Conservation (phyloP, 2,113 vertebrate species). For the Gymnarchus niloticus region DNA sequence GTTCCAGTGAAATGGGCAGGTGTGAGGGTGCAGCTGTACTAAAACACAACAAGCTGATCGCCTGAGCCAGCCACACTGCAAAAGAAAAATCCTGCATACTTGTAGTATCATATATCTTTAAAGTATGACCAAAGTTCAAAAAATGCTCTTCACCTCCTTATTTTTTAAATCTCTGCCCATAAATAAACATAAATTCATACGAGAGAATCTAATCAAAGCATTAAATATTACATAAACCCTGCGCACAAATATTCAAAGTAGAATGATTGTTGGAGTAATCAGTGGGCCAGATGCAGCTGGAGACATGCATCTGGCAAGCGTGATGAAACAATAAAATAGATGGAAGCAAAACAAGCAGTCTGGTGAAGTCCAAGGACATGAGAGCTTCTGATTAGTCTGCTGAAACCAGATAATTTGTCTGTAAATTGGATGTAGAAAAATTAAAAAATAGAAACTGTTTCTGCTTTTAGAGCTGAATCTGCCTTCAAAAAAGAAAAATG, state of each 20-base stretch:
- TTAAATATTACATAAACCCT: neutral
- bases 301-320: neutral
- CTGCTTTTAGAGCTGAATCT: neutral
- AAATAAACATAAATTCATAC: neutral
- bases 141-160: neutral
- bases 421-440: neutral
- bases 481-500: neutral
- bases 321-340: neutral
- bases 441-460: too few species aligned
- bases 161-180: neutral
- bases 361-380: neutral
- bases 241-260: neutral
- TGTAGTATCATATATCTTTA: too few species aligned
- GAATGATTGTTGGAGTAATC: neutral
- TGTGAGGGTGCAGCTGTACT: neutral
- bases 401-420: neutral
- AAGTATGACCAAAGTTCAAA: neutral
- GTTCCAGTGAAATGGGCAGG: neutral
- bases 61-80: neutral
- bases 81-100: neutral
- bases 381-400: neutral
- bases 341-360: neutral
- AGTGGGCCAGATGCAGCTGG: neutral
- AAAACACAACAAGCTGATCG: too few species aligned
- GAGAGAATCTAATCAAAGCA: neutral